Evolutionary conservation across 2,113 vertebrate genomes (phyloP).

Genomic region (Gulo gulo): DNA sequence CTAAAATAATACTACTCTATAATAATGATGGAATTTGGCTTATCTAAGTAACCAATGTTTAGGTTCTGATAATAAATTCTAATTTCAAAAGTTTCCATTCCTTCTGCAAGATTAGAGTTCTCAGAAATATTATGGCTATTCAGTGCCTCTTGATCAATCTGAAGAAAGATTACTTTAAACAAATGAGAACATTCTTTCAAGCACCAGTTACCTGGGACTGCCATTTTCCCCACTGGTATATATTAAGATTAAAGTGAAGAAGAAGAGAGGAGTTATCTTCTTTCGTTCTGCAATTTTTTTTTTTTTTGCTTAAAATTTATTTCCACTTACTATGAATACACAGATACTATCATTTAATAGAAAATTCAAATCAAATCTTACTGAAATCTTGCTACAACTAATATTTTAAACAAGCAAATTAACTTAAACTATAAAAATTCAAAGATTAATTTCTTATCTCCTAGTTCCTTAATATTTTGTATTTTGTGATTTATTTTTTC

Average conservation of each 20-base stretch:
- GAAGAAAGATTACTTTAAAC: neutral
- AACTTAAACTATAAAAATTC: neutral
- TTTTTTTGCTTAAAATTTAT: constrained; percentile 8
- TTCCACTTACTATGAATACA: neutral
- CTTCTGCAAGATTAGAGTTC: neutral
- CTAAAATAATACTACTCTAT: neutral
- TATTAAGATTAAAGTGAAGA: neutral
- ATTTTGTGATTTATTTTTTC: neutral
- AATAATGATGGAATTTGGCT: neutral
- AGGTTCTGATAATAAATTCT: neutral
- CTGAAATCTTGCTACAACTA: neutral
- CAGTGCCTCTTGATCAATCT: neutral
- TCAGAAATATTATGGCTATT: neutral
- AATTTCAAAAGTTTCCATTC: neutral
- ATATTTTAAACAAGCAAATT: constrained; percentile 9
- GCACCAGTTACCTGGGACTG: neutral
- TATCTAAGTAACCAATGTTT: neutral
- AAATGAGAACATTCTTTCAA: neutral
- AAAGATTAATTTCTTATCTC: neutral
- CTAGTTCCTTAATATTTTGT: neutral
- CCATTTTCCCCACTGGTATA: neutral
- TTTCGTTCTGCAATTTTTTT: neutral
- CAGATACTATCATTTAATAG: neutral
- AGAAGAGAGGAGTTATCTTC: neutral
- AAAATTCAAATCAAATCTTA: neutral